phyloP scores from a whole-genome alignment of 2,888 invertebrate genomes.

The Callyntrura guangdongensis region DNA sequence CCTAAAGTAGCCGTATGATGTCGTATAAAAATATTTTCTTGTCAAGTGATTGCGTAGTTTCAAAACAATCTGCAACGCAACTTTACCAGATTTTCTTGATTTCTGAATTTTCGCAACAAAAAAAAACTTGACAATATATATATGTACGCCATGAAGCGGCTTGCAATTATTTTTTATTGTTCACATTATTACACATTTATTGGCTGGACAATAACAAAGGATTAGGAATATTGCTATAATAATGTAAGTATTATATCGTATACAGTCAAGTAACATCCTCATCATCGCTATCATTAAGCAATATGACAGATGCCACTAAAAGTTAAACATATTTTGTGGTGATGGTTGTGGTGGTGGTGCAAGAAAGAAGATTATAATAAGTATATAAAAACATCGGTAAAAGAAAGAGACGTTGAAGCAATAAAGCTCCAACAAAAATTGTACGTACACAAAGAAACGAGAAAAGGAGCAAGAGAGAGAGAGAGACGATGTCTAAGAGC shows the following conservation, averaged over 20 bases:
- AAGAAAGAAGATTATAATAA: not conserved
- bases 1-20: not conserved
- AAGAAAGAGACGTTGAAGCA: slow-evolving; percentile 27
- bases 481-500: slow-evolving; percentile 36
- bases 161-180: slow-evolving; percentile 24
- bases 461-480: slow-evolving; percentile 12
- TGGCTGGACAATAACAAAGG: slow-evolving; percentile 67
- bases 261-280: slow-evolving; percentile 16
- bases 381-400: slow-evolving; percentile 48
- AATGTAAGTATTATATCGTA: not conserved
- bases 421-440: slow-evolving; percentile 46
- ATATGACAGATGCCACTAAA: slow-evolving; percentile 18
- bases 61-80: not conserved
- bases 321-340: slow-evolving; percentile 12
- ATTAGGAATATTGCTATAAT: not conserved
- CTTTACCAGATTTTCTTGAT: slow-evolving; percentile 53
- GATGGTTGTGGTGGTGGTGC: not conserved
- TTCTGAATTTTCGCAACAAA: slow-evolving; percentile 30
- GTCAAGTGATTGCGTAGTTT: slow-evolving; percentile 10
- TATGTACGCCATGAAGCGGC: not conserved
- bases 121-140: slow-evolving; percentile 61
- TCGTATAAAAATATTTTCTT: slow-evolving; percentile 9
- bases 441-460: slow-evolving; percentile 2
- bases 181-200: slow-evolving; percentile 45
- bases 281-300: slow-evolving; percentile 57